Evolutionary conservation across 2,888 invertebrate genomes (phyloP), one percentile per base, ranked within the genome.

Genomic region (Cheilosia soror): DNA sequence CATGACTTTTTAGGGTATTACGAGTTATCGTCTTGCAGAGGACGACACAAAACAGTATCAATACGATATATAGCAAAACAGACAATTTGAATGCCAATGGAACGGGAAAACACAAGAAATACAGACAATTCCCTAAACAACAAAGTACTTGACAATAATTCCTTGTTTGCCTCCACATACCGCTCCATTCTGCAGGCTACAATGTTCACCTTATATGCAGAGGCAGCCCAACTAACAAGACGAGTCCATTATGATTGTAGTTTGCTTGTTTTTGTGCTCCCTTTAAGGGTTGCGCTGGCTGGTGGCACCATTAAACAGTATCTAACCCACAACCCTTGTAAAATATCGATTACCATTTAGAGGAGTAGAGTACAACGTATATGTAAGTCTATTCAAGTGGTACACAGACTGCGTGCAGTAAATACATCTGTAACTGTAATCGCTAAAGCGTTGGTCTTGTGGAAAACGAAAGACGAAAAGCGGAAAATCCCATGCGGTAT

Each of bases 301-400:
- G 60, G n/a, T 5, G 42, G 42, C 2, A 25, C 20, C 40, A 42
- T 27, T 42, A 42, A 5, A 60, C 27, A n/a, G 11, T n/a, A n/a
- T n/a, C n/a, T n/a, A 13, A 9, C 58, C 20, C 31, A 13, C 29
- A 42, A n/a, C n/a, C 25, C 51, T 66, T 62, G 71, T 62, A 53
- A 57, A 44, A 72, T 76, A 85, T 85, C 80, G 84, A 85, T 85
- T 80, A 65, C 55, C 60, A 49, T 66, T 47, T 65, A 2, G 42
- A 42, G 51, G 42, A 33, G 37, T 5, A 51, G 42, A 33, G 37
- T 5, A 51, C 27, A 51, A 47, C 13, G 40, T 49, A 37, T 29
- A 27, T 53, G 20, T 25, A 37, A 31, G 44, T 25, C 62, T 33
- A 20, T 57, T n/a, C 42, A 55, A 69, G 37, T 57, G 68, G 47